A percentile compares a stretch with the other conserved stretches of the same genome.
Conservation (phyloP, 1,140 invertebrate genomes). For the Scaptomyza hsui region DNA sequence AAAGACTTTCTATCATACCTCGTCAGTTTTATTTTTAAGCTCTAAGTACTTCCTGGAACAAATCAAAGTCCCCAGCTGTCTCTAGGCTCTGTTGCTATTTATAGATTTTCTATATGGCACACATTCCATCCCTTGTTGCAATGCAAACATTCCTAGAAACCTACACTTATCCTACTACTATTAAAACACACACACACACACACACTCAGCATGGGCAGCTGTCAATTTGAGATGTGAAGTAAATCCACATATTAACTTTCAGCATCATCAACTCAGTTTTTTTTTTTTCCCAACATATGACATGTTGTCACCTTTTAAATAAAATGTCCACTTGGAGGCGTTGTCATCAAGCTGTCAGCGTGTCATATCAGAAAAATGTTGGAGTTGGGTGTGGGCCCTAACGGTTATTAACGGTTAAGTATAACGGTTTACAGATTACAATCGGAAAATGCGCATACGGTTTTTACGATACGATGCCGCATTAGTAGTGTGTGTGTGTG, state of each 20-base stretch:
- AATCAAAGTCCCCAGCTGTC: constrained; percentile 26
- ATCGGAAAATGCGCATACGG: constrained; percentile 76
- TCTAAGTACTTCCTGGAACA: neutral
- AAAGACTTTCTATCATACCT: no score
- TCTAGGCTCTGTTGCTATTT: neutral
- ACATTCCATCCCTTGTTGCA: neutral
- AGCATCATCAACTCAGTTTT: neutral
- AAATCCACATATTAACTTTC: neutral
- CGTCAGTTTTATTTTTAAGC: no score
- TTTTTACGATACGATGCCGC: constrained; percentile 64
- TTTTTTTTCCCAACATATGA: neutral
- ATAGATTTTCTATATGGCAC: neutral
- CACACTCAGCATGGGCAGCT: neutral
- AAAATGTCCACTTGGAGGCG: neutral
- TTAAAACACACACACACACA: no score
- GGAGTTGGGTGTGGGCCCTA: neutral
- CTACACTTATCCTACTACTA: no score
- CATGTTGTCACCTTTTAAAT: neutral
- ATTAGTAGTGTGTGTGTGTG: neutral
- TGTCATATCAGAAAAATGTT: constrained; percentile 49
- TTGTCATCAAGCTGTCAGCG: constrained; percentile 68
- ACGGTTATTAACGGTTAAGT: constrained; percentile 42
- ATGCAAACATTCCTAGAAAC: neutral
- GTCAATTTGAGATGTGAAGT: neutral
- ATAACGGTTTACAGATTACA: constrained; percentile 68